Percentiles rank a stretch among this genome's conserved stretches.
These are phyloP conservation scores for Centropristis striata DNA, from an alignment of 2,113 vertebrate species.

Conservation along the genomic window DNA sequence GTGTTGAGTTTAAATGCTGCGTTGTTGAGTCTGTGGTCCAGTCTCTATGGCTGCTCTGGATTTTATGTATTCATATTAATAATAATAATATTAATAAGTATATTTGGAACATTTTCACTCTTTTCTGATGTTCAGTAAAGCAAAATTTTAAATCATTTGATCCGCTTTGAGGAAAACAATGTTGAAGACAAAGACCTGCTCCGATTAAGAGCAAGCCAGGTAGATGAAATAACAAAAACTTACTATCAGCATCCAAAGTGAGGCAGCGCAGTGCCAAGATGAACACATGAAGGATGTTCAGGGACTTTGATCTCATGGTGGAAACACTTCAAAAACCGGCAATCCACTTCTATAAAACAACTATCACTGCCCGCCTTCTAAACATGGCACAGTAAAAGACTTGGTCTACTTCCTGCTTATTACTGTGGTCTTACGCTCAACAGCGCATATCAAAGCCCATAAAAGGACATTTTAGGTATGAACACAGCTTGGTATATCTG, in stretches of 20 bases:
- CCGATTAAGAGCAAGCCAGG: background rate
- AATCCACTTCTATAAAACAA: background rate
- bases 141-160: too few relatives aligned
- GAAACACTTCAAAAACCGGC: background rate
- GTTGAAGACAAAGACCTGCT: background rate
- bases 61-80: background rate
- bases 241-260: slow-evolving; percentile 24
- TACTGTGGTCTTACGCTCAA: background rate
- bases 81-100: too few relatives aligned
- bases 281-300: background rate
- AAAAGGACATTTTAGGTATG: background rate
- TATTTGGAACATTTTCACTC: background rate
- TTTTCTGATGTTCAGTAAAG: too few relatives aligned
- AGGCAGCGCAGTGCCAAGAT: background rate
- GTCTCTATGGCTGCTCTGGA: background rate
- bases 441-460: background rate
- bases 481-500: background rate
- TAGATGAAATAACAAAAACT: slow-evolving; percentile 30
- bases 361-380: background rate
- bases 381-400: background rate
- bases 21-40: background rate
- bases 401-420: slow-evolving; percentile 49
- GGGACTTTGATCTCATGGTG: slow-evolving; percentile 9
- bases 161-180: rapidly evolving
- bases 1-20: background rate